Conservation (phyloP, 2,888 invertebrate species). For the Scaptodrosophila latifasciaeformis region DNA sequence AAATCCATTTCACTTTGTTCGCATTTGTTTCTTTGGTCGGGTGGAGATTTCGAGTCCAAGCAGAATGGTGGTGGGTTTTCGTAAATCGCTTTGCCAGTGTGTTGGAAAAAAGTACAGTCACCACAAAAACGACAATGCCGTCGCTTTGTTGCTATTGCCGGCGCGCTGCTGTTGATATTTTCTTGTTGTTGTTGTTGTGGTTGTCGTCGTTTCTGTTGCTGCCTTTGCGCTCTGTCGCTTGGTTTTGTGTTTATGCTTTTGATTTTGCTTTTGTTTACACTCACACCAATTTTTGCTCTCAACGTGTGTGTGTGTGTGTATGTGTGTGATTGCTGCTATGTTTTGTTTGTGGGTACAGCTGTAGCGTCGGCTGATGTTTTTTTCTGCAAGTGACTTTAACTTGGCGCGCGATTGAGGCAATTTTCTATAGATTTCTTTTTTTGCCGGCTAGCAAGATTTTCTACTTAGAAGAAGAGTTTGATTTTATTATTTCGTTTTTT, state of each 20-base stretch:
- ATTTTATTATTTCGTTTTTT: neutral
- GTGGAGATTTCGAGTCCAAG: too few species aligned
- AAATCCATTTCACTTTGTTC: too few species aligned
- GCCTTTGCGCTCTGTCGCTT: conserved; percentile 60
- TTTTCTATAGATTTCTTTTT: conserved; percentile 2
- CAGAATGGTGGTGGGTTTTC: neutral
- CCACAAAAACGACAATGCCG: conserved; percentile 68
- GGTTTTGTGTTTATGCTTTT: conserved; percentile 38
- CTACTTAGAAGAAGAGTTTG: too few species aligned
- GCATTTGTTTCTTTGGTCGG: too few species aligned
- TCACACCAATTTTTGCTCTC: conserved; percentile 34
- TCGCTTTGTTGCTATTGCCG: conserved; percentile 24
- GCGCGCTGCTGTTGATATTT: conserved; percentile 21
- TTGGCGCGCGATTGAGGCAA: neutral
- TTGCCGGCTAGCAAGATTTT: conserved; percentile 50
- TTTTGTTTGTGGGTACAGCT: conserved; percentile 3
- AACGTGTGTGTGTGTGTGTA: conserved; percentile 6
- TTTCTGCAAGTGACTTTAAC: neutral
- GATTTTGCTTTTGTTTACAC: conserved; percentile 57
- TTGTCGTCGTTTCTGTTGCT: conserved; percentile 9
- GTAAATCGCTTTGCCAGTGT: too few species aligned
- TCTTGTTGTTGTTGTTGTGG: conserved; percentile 21
- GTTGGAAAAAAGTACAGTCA: conserved; percentile 74
- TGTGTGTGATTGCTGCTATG: neutral
- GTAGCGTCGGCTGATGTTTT: neutral